Conservation (phyloP, 2,797 vertebrate species). For the Otus scops region DNA sequence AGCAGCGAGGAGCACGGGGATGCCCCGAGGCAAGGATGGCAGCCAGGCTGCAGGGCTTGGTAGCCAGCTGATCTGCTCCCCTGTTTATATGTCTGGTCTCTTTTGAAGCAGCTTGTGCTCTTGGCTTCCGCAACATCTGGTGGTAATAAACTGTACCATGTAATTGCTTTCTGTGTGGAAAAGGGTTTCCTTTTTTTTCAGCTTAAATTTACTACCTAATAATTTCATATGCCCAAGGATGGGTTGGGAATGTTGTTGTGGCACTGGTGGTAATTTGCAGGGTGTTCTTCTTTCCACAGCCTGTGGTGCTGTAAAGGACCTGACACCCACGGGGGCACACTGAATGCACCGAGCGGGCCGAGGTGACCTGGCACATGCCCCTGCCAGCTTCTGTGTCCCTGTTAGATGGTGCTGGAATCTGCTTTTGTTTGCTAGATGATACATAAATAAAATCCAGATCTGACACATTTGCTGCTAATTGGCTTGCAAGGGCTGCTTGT, state of each 20-base stretch:
- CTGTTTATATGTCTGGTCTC: not conserved
- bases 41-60: not conserved
- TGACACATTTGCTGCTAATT: constrained; percentile 65
- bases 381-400: not conserved
- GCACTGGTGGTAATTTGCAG: not conserved
- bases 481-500: constrained; percentile 43
- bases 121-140: constrained; percentile 8
- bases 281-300: not conserved
- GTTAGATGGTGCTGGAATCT: not conserved
- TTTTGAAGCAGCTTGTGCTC: constrained; percentile 22
- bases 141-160: not conserved
- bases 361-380: rapidly evolving
- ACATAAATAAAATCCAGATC: constrained; percentile 66
- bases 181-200: not conserved
- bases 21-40: not conserved
- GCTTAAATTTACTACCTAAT: not conserved
- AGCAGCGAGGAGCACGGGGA: not conserved
- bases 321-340: rapidly evolving
- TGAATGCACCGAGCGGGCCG: not conserved
- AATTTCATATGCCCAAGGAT: not conserved
- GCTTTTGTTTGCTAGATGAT: constrained; percentile 33
- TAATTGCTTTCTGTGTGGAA: not conserved
- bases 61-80: not conserved
- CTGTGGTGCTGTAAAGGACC: not conserved
- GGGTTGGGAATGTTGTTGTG: not conserved